A percentile compares a stretch with the other conserved stretches of the same genome.
Evolutionary conservation across 1,140 invertebrate genomes (phyloP).

Genomic region (Ylistrum balloti): DNA sequence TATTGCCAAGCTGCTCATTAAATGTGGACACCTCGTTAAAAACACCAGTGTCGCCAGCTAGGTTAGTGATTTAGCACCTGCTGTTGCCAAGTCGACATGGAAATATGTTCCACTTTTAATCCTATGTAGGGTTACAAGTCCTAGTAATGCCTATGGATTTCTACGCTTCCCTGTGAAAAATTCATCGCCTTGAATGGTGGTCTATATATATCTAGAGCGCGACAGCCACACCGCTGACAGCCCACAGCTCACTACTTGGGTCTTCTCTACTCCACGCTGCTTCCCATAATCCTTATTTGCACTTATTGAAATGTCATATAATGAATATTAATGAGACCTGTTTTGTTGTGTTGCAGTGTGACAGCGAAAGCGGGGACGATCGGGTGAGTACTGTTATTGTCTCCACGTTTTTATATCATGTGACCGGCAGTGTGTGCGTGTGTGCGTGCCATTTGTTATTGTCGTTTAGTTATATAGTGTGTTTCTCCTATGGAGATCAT

Average conservation of each 20-base stretch:
- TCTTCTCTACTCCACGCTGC: conserved; percentile 40
- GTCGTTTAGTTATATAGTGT: conserved; percentile 35
- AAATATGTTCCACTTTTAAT: not conserved
- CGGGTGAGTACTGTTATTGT: conserved; percentile 71
- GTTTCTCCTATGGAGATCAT: conserved; percentile 13
- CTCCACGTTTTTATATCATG: conserved; percentile 56
- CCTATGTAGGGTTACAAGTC: not conserved
- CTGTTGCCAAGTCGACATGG: conserved; percentile 8
- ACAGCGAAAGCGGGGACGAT: conserved; percentile 72
- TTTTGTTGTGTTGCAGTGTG: conserved; percentile 69
- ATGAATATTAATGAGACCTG: conserved; percentile 71
- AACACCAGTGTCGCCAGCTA: not conserved
- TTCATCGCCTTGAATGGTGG: conserved; percentile 32
- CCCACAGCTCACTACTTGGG: not conserved
- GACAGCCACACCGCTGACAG: not conserved
- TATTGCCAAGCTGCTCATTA: not conserved
- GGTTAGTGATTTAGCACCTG: conserved; percentile 11
- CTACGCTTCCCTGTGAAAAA: conserved; percentile 33
- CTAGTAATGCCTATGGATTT: not conserved
- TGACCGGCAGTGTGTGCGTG: conserved; percentile 30
- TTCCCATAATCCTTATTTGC: conserved; percentile 61
- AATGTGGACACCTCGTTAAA: not conserved
- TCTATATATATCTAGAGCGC: not conserved
- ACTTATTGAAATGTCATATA: conserved; percentile 56
- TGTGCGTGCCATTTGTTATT: conserved; percentile 33